Evolutionary conservation across 2,888 invertebrate genomes (phyloP), one percentile per base, ranked within the genome.

Genomic region (Ophioninae sp.): DNA sequence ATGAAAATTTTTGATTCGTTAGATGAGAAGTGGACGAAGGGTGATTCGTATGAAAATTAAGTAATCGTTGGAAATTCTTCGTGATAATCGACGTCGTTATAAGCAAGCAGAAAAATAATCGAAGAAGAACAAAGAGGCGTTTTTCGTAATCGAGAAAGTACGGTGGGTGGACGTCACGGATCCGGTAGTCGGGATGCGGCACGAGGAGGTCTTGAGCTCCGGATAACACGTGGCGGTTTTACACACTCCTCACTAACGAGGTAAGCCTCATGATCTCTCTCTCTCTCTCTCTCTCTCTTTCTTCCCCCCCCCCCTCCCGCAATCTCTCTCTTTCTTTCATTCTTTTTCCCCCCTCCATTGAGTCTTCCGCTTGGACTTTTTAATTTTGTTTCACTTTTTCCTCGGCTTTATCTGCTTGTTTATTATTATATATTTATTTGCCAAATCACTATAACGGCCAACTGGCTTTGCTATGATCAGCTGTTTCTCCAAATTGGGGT

Each of bases 141-240:
- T 65, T 57, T 21, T 39, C 74, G 56, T 59, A 39, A 13, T 62
- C 30, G 61, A 41, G 72, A 23, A 80, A 62, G 72, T 74, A 59
- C 41, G 87, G 86, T 87, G 86, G 84, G 86, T 86, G 82, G 75
- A 83, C 85, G 86, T 86, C 84, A 85, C 77, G 87, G 80, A 76
- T 68, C 79, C 85, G 86, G 89, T 87, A 87, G 92, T 89, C 92
- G 92, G 92, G 92, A 93, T 93, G 92, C 91, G 89, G 91, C 91
- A 91, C 91, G 89, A 89, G 91, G 89, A 89, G 90, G 89, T 88
- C 84, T 87, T 88, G 85, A 89, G 89, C 89, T 90, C 89, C 90
- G 91, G 92, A 89, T 92, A 93, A 92, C 92, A 91, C 92, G 91
- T 91, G 91, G 91, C 91, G 90, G 90, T 89, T 89, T 88, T 89